Percentiles rank a stretch among this genome's conserved stretches.
Conservation (phyloP, 2,113 vertebrate genomes). For the Daubentonia madagascariensis region DNA sequence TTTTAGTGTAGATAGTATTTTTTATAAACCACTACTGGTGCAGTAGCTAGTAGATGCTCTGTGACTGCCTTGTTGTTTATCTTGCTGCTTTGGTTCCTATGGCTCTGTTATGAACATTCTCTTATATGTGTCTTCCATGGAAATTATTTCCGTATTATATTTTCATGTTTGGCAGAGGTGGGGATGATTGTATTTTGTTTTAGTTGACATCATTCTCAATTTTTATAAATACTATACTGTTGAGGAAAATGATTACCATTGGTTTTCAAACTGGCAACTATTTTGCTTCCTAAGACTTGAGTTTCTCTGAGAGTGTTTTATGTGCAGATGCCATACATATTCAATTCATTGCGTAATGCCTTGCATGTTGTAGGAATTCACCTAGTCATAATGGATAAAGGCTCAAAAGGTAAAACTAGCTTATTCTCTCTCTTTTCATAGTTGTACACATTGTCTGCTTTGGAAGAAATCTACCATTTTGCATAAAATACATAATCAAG, state of each 20-base stretch:
- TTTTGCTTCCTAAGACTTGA: slow-evolving; percentile 18
- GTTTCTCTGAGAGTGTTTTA: background rate
- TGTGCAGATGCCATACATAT: background rate
- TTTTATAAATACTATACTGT: background rate
- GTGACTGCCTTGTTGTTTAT: background rate
- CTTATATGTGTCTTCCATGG: slow-evolving; percentile 21
- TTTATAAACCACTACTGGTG: slow-evolving; percentile 65
- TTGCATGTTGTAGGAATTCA: background rate
- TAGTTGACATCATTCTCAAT: slow-evolving; percentile 6
- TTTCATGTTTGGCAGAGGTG: background rate
- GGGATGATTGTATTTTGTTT: slow-evolving; percentile 21
- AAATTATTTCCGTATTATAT: background rate
- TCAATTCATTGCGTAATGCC: background rate
- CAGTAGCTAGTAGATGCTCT: slow-evolving; percentile 34
- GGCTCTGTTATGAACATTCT: background rate
- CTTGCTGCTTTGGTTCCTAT: background rate
- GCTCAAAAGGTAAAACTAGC: background rate
- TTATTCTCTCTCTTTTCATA: background rate
- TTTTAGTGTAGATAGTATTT: slow-evolving; percentile 69
- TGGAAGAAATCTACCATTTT: background rate
- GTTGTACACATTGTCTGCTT: background rate
- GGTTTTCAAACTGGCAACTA: slow-evolving; percentile 10
- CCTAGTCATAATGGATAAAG: slow-evolving; percentile 11
- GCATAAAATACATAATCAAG: background rate
- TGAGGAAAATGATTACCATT: slow-evolving; percentile 7